A percentile compares a stretch with the other conserved stretches of the same genome.
phyloP scores from a whole-genome alignment of 2,113 vertebrate species.

The Colaptes auratus region DNA sequence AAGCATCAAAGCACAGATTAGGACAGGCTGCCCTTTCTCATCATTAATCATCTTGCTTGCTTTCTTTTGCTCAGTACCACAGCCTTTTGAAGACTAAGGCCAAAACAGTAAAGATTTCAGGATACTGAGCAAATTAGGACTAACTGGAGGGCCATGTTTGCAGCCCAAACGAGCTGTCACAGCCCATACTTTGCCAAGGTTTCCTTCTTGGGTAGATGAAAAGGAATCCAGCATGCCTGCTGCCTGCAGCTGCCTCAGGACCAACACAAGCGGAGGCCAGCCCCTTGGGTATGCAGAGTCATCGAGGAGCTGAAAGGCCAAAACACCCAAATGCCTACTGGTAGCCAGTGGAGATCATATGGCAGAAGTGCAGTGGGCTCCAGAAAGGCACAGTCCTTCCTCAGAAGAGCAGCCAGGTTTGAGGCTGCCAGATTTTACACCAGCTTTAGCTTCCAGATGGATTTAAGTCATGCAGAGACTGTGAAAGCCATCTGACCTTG shows the following conservation, averaged over 20 bases:
- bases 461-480: not conserved
- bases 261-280: not conserved
- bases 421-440: constrained; percentile 27
- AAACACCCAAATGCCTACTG: not conserved
- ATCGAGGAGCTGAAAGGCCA: constrained; percentile 13
- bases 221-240: not conserved
- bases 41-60: not conserved
- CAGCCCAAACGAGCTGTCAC: not conserved
- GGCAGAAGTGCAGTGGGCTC: not conserved
- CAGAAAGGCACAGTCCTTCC: not conserved
- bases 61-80: not conserved
- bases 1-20: constrained; percentile 5
- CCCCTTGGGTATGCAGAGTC: not conserved
- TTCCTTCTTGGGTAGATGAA: constrained; percentile 12
- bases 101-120: constrained; percentile 23
- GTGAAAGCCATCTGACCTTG: not conserved
- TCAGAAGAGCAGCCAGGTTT: constrained; percentile 48
- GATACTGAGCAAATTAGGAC: not conserved
- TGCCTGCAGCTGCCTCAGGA: not conserved
- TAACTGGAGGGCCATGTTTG: not conserved
- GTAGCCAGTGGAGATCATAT: constrained; percentile 17
- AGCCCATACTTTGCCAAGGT: not conserved
- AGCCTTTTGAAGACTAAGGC: constrained; percentile 31
- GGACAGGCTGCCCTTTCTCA: not conserved
- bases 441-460: constrained; percentile 8